phyloP scores from a whole-genome alignment of 2,113 vertebrate species.

The Alosa alosa region DNA sequence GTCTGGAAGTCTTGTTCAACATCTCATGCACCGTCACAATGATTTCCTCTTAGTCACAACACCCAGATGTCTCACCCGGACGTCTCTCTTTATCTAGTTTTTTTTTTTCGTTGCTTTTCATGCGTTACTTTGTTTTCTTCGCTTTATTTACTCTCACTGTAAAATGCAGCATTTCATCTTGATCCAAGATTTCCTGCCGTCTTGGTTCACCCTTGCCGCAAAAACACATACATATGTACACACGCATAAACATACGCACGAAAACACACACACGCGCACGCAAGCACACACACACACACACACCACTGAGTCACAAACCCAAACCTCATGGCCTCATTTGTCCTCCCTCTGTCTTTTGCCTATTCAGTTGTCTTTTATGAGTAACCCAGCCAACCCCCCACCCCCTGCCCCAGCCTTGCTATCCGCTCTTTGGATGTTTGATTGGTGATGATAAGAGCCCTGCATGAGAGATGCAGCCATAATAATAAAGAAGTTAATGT shows the following conservation, averaged over 20 bases:
- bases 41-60: background rate
- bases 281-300: background rate
- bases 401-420: background rate
- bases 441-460: conserved; percentile 66
- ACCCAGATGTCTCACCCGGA: background rate
- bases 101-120: background rate
- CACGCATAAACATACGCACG: background rate
- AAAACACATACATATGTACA: background rate
- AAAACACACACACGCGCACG: background rate
- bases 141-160: background rate
- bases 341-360: background rate
- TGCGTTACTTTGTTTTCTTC: background rate
- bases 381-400: background rate
- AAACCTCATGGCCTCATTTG: background rate
- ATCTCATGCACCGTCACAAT: background rate
- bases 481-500: conserved; percentile 66
- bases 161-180: background rate
- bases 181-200: background rate
- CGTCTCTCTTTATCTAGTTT: background rate
- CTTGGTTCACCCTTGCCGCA: background rate
- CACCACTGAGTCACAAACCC: background rate
- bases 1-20: background rate
- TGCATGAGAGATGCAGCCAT: conserved; percentile 59
- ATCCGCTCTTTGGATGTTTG: conserved; percentile 12
- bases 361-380: conserved; percentile 18